phyloP scores from a whole-genome alignment of 2,888 invertebrate genomes.

The Polyommatus iphigenia region DNA sequence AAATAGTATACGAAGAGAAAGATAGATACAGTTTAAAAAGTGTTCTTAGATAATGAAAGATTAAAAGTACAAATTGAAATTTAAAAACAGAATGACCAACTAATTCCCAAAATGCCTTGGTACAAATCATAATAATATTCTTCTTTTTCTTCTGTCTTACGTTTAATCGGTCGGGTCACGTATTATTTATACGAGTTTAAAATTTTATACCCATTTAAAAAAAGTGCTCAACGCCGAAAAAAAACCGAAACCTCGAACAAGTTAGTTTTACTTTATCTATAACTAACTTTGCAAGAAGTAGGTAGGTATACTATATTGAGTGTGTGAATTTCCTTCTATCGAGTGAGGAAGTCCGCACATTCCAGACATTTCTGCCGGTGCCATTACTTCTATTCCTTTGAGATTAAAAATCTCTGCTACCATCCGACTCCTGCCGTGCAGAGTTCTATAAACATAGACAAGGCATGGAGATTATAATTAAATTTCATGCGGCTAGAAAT shows the following conservation, averaged over 20 bases:
- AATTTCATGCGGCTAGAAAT: too few relatives aligned
- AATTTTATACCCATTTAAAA: too few relatives aligned
- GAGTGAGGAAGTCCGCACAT: conserved; percentile 36
- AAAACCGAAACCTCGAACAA: neutral
- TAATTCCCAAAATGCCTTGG: neutral
- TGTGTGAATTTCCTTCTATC: neutral
- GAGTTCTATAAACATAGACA: neutral
- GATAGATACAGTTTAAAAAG: too few relatives aligned
- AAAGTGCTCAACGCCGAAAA: too few relatives aligned
- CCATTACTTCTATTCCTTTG: conserved; percentile 29
- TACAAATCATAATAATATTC: too few relatives aligned
- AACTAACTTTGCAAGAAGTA: neutral
- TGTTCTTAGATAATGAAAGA: too few relatives aligned
- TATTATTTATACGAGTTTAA: too few relatives aligned
- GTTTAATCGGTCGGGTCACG: too few relatives aligned
- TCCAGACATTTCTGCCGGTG: conserved; percentile 32
- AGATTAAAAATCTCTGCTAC: conserved; percentile 30
- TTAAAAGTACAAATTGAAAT: neutral
- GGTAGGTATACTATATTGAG: neutral
- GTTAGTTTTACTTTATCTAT: neutral
- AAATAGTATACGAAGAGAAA: neutral
- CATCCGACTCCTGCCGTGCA: neutral
- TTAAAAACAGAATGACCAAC: neutral
- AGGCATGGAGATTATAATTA: too few relatives aligned
- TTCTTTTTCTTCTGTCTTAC: too few relatives aligned